phyloP scores from a whole-genome alignment of 2,113 vertebrate species.

The Puma concolor region DNA sequence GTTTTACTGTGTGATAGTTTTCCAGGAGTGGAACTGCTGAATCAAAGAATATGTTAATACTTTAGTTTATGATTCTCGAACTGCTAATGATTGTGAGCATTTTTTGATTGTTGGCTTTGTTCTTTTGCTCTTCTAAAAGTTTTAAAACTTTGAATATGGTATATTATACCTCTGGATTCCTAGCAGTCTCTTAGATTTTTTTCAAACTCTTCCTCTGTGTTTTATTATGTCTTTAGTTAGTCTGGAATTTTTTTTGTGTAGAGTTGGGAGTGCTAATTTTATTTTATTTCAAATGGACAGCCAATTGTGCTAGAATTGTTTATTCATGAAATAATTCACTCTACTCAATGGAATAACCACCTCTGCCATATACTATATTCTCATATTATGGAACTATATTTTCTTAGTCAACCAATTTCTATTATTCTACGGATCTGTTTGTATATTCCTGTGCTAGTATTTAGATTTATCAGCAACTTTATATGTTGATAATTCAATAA shows the following conservation, averaged over 20 bases:
- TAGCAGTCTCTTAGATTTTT: constrained; percentile 30
- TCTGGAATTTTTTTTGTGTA: constrained; percentile 26
- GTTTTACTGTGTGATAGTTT: constrained; percentile 9
- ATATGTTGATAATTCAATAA: background rate
- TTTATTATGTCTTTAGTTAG: constrained; percentile 27
- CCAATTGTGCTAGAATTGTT: background rate
- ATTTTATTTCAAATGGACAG: background rate
- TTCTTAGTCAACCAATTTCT: constrained; percentile 13
- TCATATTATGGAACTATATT: background rate
- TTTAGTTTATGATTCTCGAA: background rate
- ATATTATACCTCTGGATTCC: background rate
- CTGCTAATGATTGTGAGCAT: background rate
- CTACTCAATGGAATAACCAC: background rate
- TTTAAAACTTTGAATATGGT: background rate
- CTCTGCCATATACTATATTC: background rate
- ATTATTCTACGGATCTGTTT: background rate
- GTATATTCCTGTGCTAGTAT: background rate
- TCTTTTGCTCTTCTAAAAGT: background rate
- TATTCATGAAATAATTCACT: background rate
- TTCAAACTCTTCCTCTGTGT: background rate
- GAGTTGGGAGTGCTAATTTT: background rate
- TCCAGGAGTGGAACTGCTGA: background rate
- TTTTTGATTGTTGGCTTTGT: constrained; percentile 25
- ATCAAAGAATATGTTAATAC: constrained; percentile 17
- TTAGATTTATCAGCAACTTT: background rate